Base-by-base conservation (phyloP, 2,888 invertebrate species). In the Phortica okadai region DNA sequence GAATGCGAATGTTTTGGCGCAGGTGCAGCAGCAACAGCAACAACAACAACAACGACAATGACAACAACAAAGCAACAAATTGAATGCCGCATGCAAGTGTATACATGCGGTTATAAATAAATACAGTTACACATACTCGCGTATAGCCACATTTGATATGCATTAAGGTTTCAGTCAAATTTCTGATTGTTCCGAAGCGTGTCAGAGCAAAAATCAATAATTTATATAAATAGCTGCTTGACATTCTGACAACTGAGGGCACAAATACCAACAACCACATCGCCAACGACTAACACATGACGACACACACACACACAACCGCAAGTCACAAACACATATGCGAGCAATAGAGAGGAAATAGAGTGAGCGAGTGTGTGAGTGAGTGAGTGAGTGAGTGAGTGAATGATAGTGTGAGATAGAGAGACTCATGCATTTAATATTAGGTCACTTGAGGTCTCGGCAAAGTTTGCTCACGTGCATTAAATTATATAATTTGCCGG, bases 171-270 rank as follows among this genome's bases (percentile, higher is more conserved):
- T 66, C n/a, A 69, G 21, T 21, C 42, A 69, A 45, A 45, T 45
- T 69, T 42, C 45, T n/a, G 45, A 45, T 69, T 74, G 74, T 74
- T 66, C 74, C 74, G 77, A 74, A 76, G 76, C 77, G 80, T 81
- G 80, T 86, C 83, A 81, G 80, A 76, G 78, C 77, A 67, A 85
- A 84, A 85, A 85, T 85, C 85, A 85, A 85, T 85, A 84, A 79
- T 79, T 77, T 82, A 77, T 77, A 81, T 81, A 79, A 81, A 80
- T 81, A 83, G 79, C 84, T 78, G 79, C 80, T 84, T 86, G 85
- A 85, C 83, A 85, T 84, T 81, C 79, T 81, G 81, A 80, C 81
- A 81, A 77, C 77, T 74, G 74, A 11, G 66, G 6, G 21, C 11
- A 25, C 33, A 4, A 62, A 62, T 25, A 62, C 62, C 62, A 25